Evolutionary conservation across 2,888 invertebrate genomes (phyloP), one percentile per base, ranked within the genome.

Genomic region (Pterostichus madidus): DNA sequence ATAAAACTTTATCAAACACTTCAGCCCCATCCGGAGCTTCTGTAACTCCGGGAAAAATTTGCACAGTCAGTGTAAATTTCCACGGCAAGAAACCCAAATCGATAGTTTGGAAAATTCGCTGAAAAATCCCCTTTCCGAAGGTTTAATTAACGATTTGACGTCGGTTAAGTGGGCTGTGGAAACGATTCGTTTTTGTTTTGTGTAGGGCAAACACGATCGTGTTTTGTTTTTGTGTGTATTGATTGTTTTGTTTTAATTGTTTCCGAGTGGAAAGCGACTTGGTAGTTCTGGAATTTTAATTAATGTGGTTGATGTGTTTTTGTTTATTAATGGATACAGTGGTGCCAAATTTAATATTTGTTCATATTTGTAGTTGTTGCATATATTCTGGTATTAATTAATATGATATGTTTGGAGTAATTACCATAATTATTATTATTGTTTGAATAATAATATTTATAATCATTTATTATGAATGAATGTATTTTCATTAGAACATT

Each of bases 211-310:
- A 56, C 53, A 31, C 61, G 31, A 61, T 5, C 39, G 64, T 39
- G 39, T 64, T 64, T 64, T 64, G 64, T 64, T 64, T 68, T 71
- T 64, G 46, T 71, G 46, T 39, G 46, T 71, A 71, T 71, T 71
- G 68, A 71, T 71, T 71, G 68, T 71, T 71, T 71, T 71, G 68
- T 71, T 71, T 71, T 71, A 71, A 71, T 71, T 71, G 68, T 71
- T 8, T 71, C 68, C 68, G 13, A 71, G 68, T 71, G 68, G 44
- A 71, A 71, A 71, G n/a, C 68, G 15, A 71, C 68, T 24, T 64
- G 59, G 35, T 64, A 35, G 64, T 64, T 64, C 15, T 11, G 68
- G 68, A 71, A 71, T 71, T 71, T 71, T 44, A 71, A 71, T 71
- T 39, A 71, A 17, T 44, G 68, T 44, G 44, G 44, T 71, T 71